Evolutionary conservation across 2,888 invertebrate species (phyloP), one percentile per base, ranked within the genome.

Genomic region (Thereva nobilitata): DNA sequence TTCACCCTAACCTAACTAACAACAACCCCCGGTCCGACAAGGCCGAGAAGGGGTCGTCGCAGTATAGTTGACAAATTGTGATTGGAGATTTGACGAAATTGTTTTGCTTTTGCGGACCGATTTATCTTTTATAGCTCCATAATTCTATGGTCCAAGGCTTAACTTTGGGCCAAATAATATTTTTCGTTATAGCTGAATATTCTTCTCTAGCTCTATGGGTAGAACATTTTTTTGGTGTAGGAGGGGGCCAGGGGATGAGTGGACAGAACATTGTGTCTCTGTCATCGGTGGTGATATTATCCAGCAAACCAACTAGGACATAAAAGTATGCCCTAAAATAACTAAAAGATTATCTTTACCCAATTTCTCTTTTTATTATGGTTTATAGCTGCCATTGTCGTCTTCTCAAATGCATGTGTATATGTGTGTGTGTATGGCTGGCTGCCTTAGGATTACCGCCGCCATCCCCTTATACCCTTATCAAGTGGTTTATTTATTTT

Each of bases 281-380:
- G 38, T 61, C 61, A 61, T 61, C 61, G 38, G 49, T 23, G n/a
- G 7, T 40, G 49, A 61, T 61, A 61, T n/a, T 50, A 61, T 61
- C 61, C 50, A 50, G 50, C 23, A 55, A 44, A 61, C 40, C 50
- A 41, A 7, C 41, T 9, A 40, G 49, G 9, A 40, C 34, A 40
- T 61, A 61, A 50, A 49, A 61, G 61, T 61, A 50, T 50, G 12
- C 42, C 40, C 50, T 50, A 50, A 61, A 61, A 50, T 50, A 61
- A 61, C 61, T 61, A 61, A 50, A 61, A 61, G 50, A 61, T 61
- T 61, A 61, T 61, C 61, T 61, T 61, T 61, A 61, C 61, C 61
- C 61, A 61, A 61, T 61, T 61, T 44, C 23, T 41, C 45, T 50
- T 41, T 61, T 61, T 61, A 61, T 61, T 41, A 61, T 61, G 61